Base-by-base conservation (phyloP, 53 echinoderm and acorn worm species). In the Echinarachnius parma region DNA sequence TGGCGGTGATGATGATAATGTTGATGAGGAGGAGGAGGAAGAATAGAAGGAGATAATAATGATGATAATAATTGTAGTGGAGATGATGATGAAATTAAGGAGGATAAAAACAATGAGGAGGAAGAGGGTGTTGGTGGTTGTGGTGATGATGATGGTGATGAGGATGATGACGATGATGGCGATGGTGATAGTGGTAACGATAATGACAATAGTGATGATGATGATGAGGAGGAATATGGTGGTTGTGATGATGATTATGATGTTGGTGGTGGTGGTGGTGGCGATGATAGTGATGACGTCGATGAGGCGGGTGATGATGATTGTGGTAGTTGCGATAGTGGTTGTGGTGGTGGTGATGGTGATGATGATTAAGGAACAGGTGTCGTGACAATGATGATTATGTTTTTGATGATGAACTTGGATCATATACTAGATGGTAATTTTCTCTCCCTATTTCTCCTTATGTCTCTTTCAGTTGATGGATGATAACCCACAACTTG, bases 401-500 rank as follows among this genome's bases (percentile, higher is more conserved):
- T n/a, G n/a, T n/a, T n/a, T 49, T 49, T 49, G 50, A 49, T 49
- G n/a, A n/a, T n/a, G n/a, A n/a, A n/a, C n/a, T 9, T 50, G 52
- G 52, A 21, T 14, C 52, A 50, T 14, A n/a, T 21, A 21, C 23
- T 9, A 49, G 23, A 11, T 49, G 2, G 20, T 19, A 15, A 21
- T 2, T 5, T 20, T 53, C 27, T 24, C 53, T 53, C 24, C 53
- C 20, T 21, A 16, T 50, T 50, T 60, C 21, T 34, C 36, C 61
- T 60, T 21, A 21, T 61, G 13, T 42, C 42, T 23, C 18, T 16
- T 65, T 14, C 30, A 87, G 87, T 27, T 68, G 26, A 77, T 16
- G 7, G 87, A 87, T 20, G 77, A 77, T 10, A 81, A 81, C n/a
- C 77, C 24, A 36, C 56, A 53, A 26, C 34, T 48, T 11, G 70